A percentile compares a stretch with the other conserved stretches of the same genome.
These are phyloP conservation scores for Megalops cyprinoides DNA, from an alignment of 2,797 vertebrate species.

Conservation along the genomic window DNA sequence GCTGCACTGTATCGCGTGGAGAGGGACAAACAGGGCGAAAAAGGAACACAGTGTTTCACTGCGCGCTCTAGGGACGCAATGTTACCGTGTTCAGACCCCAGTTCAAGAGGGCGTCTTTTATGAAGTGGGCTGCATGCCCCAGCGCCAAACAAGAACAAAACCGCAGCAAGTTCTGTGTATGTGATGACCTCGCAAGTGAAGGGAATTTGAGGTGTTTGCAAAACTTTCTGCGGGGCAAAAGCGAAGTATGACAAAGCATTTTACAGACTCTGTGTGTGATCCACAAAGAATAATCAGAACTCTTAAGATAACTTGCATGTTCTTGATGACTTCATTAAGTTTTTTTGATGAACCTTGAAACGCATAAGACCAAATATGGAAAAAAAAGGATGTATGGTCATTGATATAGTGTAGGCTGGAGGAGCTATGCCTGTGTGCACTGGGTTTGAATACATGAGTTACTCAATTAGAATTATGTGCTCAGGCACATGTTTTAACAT, in stretches of 20 bases:
- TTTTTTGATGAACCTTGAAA: no score
- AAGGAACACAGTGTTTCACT: background rate
- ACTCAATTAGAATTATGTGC: no score
- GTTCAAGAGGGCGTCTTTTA: background rate
- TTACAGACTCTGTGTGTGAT: background rate
- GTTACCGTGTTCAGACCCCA: background rate
- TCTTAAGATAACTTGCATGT: no score
- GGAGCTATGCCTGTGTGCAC: no score
- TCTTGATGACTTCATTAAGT: no score
- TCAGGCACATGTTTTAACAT: no score
- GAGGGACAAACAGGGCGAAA: background rate
- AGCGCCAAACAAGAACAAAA: background rate
- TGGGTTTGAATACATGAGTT: no score
- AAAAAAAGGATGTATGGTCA: no score
- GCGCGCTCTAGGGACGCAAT: background rate
- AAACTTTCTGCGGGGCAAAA: background rate
- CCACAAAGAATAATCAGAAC: background rate
- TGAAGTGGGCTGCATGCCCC: background rate
- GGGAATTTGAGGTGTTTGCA: background rate
- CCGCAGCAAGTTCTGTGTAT: no score
- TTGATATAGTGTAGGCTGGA: no score
- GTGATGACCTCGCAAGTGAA: background rate
- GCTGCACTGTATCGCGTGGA: background rate
- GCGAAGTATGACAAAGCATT: no score
- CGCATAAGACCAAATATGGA: no score